A percentile compares a stretch with the other conserved stretches of the same genome.
Evolutionary conservation across 2,797 vertebrate species (phyloP).

Genomic region (Siniperca obscura): DNA sequence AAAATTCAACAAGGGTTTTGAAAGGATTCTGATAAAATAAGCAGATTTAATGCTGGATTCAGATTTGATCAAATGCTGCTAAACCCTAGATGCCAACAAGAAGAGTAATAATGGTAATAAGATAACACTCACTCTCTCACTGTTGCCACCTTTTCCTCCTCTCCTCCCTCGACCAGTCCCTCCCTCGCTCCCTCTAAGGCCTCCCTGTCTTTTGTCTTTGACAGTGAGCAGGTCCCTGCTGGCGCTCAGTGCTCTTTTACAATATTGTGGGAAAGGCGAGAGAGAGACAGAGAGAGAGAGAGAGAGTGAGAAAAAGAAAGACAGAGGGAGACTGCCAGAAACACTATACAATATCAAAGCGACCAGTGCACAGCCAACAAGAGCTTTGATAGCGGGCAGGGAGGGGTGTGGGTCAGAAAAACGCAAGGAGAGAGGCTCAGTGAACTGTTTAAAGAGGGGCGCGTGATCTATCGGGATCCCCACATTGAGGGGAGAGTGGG

Average conservation of each 20-base stretch:
- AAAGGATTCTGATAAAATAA: slow-evolving; percentile 5
- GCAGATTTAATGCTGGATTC: slow-evolving; percentile 4
- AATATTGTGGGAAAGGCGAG: slow-evolving; percentile 68
- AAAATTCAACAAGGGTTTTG: background rate
- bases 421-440: slow-evolving; percentile 51
- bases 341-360: slow-evolving; percentile 79
- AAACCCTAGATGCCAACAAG: slow-evolving; percentile 17
- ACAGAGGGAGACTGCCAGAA: slow-evolving; percentile 71
- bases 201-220: slow-evolving; percentile 74
- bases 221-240: slow-evolving; percentile 81
- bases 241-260: slow-evolving; percentile 76
- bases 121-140: slow-evolving; percentile 29
- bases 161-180: slow-evolving; percentile 25
- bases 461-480: slow-evolving; percentile 66
- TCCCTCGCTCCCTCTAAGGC: slow-evolving; percentile 70
- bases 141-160: slow-evolving; percentile 35
- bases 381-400: slow-evolving; percentile 74
- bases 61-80: slow-evolving; percentile 17
- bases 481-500: slow-evolving; percentile 47
- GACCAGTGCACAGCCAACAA: slow-evolving; percentile 63
- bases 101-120: slow-evolving; percentile 30
- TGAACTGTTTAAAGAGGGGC: slow-evolving; percentile 68
- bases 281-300: slow-evolving; percentile 27
- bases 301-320: slow-evolving; percentile 35
- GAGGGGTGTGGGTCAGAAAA: slow-evolving; percentile 68